These are phyloP conservation scores for Etheostoma perlongum DNA, from an alignment of 2,797 vertebrate genomes.

Conservation along the genomic window DNA sequence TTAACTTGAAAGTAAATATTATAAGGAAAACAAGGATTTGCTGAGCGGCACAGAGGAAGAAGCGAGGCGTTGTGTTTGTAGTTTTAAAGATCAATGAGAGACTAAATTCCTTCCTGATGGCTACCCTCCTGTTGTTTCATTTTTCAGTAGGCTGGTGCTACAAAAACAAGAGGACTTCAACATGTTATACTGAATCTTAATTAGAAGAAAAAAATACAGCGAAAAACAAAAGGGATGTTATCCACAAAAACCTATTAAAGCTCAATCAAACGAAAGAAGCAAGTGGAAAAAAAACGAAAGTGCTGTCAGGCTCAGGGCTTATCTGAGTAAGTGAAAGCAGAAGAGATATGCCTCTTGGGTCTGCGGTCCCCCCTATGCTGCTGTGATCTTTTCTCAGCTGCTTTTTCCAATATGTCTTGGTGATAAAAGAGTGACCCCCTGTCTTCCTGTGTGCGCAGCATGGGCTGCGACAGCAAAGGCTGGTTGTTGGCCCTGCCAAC, in stretches of 20 bases:
- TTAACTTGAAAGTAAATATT: slow-evolving; percentile 45
- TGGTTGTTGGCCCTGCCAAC: slow-evolving; percentile 73
- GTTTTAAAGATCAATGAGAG: slow-evolving; percentile 61
- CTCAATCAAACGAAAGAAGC: slow-evolving; percentile 73
- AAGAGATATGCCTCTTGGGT: slow-evolving; percentile 63
- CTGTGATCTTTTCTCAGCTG: slow-evolving; percentile 73
- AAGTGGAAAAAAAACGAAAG: slow-evolving; percentile 65
- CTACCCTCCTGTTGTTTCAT: slow-evolving; percentile 53
- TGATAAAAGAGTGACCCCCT: slow-evolving; percentile 76
- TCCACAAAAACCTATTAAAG: slow-evolving; percentile 72
- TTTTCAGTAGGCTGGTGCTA: slow-evolving; percentile 37
- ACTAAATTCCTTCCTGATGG: slow-evolving; percentile 55
- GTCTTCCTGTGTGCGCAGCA: slow-evolving; percentile 66
- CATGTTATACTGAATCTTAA: slow-evolving; percentile 59
- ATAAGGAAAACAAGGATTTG: slow-evolving; percentile 18
- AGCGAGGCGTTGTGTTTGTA: slow-evolving; percentile 39
- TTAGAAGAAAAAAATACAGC: slow-evolving; percentile 50
- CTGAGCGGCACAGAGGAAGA: slow-evolving; percentile 33
- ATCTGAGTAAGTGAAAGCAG: slow-evolving; percentile 68
- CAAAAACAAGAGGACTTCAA: slow-evolving; percentile 51
- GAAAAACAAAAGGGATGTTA: slow-evolving; percentile 60
- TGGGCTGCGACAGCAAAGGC: slow-evolving; percentile 51
- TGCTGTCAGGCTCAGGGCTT: slow-evolving; percentile 62
- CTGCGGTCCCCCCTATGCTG: slow-evolving; percentile 42
- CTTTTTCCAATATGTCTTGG: slow-evolving; percentile 68